Conservation (phyloP, 1,140 invertebrate genomes). For the Pseudomyrmex flavicornis region DNA sequence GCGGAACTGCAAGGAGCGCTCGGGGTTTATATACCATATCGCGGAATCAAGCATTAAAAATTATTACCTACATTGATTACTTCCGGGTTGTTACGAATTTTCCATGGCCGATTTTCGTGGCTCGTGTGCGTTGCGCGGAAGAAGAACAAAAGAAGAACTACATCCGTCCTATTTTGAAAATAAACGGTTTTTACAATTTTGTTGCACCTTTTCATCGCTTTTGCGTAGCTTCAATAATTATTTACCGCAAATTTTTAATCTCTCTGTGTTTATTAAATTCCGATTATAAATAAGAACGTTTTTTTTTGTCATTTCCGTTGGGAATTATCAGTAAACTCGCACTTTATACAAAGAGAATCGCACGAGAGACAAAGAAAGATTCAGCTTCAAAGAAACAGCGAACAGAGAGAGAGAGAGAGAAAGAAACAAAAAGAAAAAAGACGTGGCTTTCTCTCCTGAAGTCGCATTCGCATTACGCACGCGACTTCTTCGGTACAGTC, state of each 20-base stretch:
- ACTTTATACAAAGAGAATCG: neutral
- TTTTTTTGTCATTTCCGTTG: neutral
- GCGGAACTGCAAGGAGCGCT: conserved; percentile 45
- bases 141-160: neutral
- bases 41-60: conserved; percentile 62
- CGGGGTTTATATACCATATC: conserved; percentile 59
- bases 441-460: conserved; percentile 29
- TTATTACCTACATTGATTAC: conserved; percentile 51
- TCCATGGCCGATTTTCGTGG: neutral
- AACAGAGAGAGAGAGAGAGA: neutral
- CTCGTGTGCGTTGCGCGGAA: neutral
- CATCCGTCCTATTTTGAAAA: neutral
- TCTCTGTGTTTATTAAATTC: neutral
- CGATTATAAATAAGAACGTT: neutral
- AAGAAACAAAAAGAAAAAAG: conserved; percentile 1
- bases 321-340: neutral
- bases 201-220: neutral
- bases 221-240: neutral
- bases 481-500: conserved; percentile 60
- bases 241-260: neutral
- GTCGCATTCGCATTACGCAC: conserved; percentile 56
- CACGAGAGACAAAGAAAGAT: neutral
- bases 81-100: conserved; percentile 56
- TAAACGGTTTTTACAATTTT: neutral
- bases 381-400: too few species aligned